Conservation (phyloP, 37 sponge, comb jelly and placozoan species). For the Diacarnus erythraeanus region DNA sequence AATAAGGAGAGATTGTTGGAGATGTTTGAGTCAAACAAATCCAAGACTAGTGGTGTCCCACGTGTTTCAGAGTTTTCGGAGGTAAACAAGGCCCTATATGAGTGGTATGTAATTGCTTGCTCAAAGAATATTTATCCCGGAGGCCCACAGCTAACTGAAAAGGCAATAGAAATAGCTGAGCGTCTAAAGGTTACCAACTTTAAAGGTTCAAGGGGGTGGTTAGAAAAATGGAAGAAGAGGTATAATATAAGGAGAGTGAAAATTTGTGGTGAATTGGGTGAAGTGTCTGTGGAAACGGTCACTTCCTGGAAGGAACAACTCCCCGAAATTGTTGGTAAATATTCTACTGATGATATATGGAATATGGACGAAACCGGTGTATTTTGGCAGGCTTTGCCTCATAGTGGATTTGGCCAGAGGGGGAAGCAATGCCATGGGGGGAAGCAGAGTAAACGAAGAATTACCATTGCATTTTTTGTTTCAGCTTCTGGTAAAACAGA, state of each 20-base stretch:
- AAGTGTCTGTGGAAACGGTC: constrained; percentile 41
- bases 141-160: too few species aligned
- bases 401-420: constrained; percentile 46
- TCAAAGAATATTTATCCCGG: too few species aligned
- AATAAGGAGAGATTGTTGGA: too few species aligned
- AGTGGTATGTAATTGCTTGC: too few species aligned
- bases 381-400: constrained; percentile 54
- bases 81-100: too few species aligned
- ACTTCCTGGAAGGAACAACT: constrained; percentile 54
- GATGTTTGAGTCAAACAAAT: too few species aligned
- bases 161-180: too few species aligned
- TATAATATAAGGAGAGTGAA: constrained; percentile 53
- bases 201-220: constrained; percentile 61
- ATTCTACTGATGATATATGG: constrained; percentile 29
- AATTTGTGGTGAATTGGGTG: constrained; percentile 72
- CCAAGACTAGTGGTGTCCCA: too few species aligned
- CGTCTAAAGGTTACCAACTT: too few species aligned
- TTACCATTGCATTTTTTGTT: constrained; percentile 73
- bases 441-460: constrained; percentile 38
- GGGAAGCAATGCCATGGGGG: constrained; percentile 68
- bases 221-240: constrained; percentile 62
- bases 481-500: constrained; percentile 55
- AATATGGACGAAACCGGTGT: constrained; percentile 50
- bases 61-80: too few species aligned
- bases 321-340: constrained; percentile 46